These are phyloP conservation scores for Diarsia rubi DNA, from an alignment of 2,888 invertebrate genomes.

Conservation along the genomic window DNA sequence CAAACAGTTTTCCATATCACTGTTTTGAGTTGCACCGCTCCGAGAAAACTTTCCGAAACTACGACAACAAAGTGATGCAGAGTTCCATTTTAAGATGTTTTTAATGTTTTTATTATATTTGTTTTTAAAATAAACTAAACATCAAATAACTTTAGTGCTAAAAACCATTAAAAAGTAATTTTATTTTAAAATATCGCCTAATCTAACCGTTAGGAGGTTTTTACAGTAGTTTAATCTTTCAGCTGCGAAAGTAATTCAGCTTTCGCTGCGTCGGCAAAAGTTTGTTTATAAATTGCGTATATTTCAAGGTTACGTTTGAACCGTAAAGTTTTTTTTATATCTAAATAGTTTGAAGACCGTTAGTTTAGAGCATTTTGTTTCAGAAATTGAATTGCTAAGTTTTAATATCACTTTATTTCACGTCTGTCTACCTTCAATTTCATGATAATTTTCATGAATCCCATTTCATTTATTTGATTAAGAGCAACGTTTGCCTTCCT, in stretches of 20 bases:
- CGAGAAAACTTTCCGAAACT: too few relatives aligned
- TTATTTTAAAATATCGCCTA: neutral
- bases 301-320: neutral
- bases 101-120: neutral
- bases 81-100: neutral
- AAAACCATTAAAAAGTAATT: slow-evolving; percentile 3
- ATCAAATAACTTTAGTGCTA: neutral
- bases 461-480: neutral
- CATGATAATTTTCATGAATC: neutral
- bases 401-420: neutral
- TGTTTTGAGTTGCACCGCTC: too few relatives aligned
- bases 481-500: neutral
- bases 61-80: neutral
- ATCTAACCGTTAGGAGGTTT: neutral
- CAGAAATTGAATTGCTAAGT: neutral
- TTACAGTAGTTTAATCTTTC: slow-evolving; percentile 3
- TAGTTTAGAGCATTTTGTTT: neutral
- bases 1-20: too few relatives aligned
- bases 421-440: neutral
- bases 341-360: neutral
- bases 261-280: neutral
- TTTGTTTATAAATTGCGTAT: neutral
- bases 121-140: neutral
- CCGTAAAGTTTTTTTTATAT: neutral
- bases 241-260: slow-evolving; percentile 1